Conservation (phyloP, 35 echinoderm and acorn worm species). For the Ophioderma brevispina region DNA sequence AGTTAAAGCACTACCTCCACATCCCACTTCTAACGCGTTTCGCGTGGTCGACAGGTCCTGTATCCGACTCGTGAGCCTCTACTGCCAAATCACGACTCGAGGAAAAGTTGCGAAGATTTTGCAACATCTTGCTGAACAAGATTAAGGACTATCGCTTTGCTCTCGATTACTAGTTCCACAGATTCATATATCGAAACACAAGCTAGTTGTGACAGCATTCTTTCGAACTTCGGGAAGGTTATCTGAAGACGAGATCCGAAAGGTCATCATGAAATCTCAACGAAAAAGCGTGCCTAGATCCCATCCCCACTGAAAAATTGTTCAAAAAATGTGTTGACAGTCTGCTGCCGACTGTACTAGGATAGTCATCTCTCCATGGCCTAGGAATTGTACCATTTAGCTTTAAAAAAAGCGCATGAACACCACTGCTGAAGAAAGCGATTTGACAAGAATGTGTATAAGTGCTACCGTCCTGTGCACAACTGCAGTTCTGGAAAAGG, state of each 20-base stretch:
- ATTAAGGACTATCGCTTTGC: neutral
- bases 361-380: constrained; percentile 5
- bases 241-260: constrained; percentile 13
- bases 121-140: constrained; percentile 34
- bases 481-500: constrained; percentile 54
- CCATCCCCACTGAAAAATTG: neutral
- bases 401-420: constrained; percentile 14
- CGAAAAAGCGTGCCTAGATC: constrained; percentile 25
- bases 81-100: constrained; percentile 14
- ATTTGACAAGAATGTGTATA: constrained; percentile 8
- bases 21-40: no score
- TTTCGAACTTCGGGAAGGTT: neutral
- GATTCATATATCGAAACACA: neutral
- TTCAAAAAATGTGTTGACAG: neutral
- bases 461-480: constrained; percentile 48
- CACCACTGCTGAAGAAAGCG: constrained; percentile 29
- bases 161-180: neutral
- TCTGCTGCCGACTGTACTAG: neutral
- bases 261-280: constrained; percentile 30
- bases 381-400: neutral
- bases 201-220: neutral
- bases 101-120: constrained; percentile 35
- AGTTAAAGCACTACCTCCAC: constrained; percentile 25
- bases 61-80: neutral
- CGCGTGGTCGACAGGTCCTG: neutral